phyloP scores from a whole-genome alignment of 2,888 invertebrate genomes.

The Caenorhabditis uteleia region DNA sequence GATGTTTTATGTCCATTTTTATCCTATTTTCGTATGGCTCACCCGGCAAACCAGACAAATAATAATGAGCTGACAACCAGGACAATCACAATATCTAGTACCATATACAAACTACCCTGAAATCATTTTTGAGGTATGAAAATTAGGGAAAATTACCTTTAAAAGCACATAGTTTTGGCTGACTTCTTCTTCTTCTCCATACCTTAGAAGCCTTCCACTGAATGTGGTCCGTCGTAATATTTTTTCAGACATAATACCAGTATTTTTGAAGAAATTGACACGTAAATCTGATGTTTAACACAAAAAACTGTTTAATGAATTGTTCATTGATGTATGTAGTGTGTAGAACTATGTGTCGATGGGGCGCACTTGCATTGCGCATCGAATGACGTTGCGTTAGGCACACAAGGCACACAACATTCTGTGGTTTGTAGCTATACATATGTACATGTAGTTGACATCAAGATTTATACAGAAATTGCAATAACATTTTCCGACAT shows the following conservation, averaged over 20 bases:
- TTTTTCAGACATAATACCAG: slow-evolving; percentile 12
- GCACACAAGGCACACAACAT: too few species aligned
- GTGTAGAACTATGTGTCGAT: too few species aligned
- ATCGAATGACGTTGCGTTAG: too few species aligned
- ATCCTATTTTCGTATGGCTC: not conserved
- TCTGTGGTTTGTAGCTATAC: too few species aligned
- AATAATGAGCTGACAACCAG: slow-evolving; percentile 40
- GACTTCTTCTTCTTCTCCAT: slow-evolving; percentile 21
- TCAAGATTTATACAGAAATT: too few species aligned
- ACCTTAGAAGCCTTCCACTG: slow-evolving; percentile 40
- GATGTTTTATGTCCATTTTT: not conserved
- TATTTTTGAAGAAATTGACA: slow-evolving; percentile 17
- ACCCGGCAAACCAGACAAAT: slow-evolving; percentile 51
- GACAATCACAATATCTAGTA: slow-evolving; percentile 48
- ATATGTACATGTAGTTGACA: too few species aligned
- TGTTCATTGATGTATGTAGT: too few species aligned
- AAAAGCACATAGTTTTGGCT: not conserved
- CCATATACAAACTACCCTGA: slow-evolving; percentile 42
- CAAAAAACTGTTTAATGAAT: too few species aligned
- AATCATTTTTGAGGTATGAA: not conserved
- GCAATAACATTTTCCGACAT: too few species aligned
- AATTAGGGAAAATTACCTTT: not conserved
- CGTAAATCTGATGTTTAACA: too few species aligned
- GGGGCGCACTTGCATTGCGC: too few species aligned
- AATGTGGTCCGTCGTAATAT: slow-evolving; percentile 40